Conservation (phyloP, 2,113 vertebrate species). For the Scomber colias region DNA sequence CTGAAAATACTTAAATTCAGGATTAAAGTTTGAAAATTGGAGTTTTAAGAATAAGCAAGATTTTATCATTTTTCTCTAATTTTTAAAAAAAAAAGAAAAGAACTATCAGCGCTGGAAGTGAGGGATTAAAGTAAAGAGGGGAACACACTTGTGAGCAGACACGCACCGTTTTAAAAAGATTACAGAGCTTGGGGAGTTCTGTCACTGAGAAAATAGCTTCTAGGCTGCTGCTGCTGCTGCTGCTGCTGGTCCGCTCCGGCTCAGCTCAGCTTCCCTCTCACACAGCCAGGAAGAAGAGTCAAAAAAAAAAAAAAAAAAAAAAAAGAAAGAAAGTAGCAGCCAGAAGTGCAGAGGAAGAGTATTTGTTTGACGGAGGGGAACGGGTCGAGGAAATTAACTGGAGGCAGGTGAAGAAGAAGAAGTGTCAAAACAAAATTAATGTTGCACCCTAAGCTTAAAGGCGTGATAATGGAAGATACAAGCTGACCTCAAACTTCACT, state of each 20-base stretch:
- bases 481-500: conserved; percentile 7
- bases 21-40: not conserved
- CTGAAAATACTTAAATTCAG: not conserved
- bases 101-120: not conserved
- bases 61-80: not conserved
- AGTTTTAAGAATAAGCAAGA: not conserved
- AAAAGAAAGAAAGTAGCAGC: conserved; percentile 13
- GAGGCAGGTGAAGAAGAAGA: conserved; percentile 49
- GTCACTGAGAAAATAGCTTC: conserved; percentile 36
- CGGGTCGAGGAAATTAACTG: conserved; percentile 50
- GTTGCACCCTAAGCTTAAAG: conserved; percentile 36
- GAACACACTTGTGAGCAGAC: not conserved
- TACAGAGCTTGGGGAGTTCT: conserved; percentile 19
- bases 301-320: not conserved
- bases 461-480: conserved; percentile 30
- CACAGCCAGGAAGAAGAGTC: not conserved
- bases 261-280: too few relatives aligned
- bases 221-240: not conserved
- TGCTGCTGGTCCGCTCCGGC: too few relatives aligned
- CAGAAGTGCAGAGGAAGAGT: conserved; percentile 23
- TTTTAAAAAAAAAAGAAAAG: not conserved
- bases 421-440: conserved; percentile 52
- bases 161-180: conserved; percentile 6
- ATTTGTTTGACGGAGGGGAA: conserved; percentile 55
- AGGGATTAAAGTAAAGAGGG: not conserved